Evolutionary conservation across 2,113 vertebrate species (phyloP).

Genomic region (Proterorhinus semilunaris): DNA sequence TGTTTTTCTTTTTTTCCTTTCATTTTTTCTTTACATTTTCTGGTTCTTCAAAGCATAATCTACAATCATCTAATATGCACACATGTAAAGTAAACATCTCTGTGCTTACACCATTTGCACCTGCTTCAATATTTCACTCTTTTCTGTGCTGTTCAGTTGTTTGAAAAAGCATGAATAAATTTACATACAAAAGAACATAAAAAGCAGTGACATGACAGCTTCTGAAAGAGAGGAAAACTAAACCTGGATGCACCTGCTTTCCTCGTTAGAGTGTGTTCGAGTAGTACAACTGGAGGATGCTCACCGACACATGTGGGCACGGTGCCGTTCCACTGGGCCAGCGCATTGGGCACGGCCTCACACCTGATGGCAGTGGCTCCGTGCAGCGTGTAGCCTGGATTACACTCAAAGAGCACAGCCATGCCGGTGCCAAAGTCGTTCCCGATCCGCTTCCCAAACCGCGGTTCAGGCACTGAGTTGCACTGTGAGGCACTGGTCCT

Average conservation of each 20-base stretch:
- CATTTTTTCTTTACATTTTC: not conserved
- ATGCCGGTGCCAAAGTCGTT: conserved; percentile 95
- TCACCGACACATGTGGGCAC: conserved; percentile 94
- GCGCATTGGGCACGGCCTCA: conserved; percentile 89
- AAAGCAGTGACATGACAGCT: conserved; percentile 33
- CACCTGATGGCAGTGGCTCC: conserved; percentile 91
- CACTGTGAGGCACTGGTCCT: conserved; percentile 96
- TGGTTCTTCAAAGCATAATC: not conserved
- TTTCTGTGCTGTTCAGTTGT: not conserved
- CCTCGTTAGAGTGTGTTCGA: conserved; percentile 8
- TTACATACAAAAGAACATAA: not conserved
- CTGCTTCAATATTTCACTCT: not conserved
- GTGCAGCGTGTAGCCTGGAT: conserved; percentile 91
- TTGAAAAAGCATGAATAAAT: not conserved
- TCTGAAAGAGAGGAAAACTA: conserved; percentile 29
- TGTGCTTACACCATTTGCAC: not conserved
- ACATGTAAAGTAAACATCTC: not conserved
- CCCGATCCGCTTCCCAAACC: conserved; percentile 93
- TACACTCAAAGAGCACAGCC: conserved; percentile 93
- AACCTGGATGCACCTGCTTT: conserved; percentile 38
- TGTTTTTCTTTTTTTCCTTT: not conserved
- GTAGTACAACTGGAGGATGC: conserved; percentile 43
- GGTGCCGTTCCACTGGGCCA: conserved; percentile 98
- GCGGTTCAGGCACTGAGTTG: conserved; percentile 95
- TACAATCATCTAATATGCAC: not conserved